phyloP scores from a whole-genome alignment of 2,888 invertebrate genomes.

The Mystacides longicornis region DNA sequence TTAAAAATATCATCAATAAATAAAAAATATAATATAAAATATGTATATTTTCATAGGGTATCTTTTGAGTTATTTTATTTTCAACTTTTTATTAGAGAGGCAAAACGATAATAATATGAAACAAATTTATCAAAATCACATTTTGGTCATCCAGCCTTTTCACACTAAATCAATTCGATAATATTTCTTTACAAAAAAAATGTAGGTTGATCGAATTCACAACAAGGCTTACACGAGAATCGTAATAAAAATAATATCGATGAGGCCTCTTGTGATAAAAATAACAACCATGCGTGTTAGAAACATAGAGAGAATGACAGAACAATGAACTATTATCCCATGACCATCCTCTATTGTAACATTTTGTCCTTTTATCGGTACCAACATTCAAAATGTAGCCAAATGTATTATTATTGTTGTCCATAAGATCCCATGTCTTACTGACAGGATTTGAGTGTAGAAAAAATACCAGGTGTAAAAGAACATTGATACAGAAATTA shows the following conservation, averaged over 20 bases:
- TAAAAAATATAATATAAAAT: too few species aligned
- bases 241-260: too few species aligned
- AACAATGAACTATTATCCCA: conserved; percentile 13
- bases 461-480: conserved; percentile 18
- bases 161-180: conserved; percentile 12
- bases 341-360: conserved; percentile 3
- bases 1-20: too few species aligned
- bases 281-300: too few species aligned
- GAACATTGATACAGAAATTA: not conserved
- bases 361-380: conserved; percentile 18
- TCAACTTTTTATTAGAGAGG: too few species aligned
- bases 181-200: not conserved
- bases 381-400: conserved; percentile 11
- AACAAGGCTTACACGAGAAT: not conserved
- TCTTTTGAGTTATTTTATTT: too few species aligned
- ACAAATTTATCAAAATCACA: too few species aligned
- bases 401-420: conserved; percentile 19
- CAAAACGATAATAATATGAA: too few species aligned
- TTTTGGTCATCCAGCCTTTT: conserved; percentile 15
- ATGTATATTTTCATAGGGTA: too few species aligned
- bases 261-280: too few species aligned
- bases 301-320: too few species aligned
- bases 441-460: conserved; percentile 4
- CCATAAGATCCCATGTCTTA: too few species aligned
- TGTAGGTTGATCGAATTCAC: not conserved